A percentile compares a stretch with the other conserved stretches of the same genome.
Conservation (phyloP, 2,113 vertebrate species). For the Mus pahari region DNA sequence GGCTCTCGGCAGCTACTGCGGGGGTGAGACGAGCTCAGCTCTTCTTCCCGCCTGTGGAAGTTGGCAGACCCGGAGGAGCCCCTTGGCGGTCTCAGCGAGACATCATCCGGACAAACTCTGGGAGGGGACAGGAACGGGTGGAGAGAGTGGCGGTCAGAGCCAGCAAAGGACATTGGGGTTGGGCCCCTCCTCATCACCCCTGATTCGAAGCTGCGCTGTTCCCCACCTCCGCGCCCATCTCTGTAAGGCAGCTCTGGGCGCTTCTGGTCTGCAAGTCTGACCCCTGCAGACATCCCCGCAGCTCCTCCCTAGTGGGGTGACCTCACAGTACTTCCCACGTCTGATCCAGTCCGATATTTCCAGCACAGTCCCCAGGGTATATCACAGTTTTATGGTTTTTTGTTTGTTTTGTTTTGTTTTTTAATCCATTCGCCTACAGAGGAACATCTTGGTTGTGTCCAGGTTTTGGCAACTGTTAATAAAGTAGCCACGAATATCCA, state of each 20-base stretch:
- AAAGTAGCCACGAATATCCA: background rate
- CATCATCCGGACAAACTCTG: constrained; percentile 99
- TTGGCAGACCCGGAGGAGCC: constrained; percentile 81
- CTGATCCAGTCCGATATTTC: background rate
- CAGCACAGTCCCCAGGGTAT: no score
- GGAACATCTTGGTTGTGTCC: background rate
- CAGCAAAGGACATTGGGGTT: background rate
- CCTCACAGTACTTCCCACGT: background rate
- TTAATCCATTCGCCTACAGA: background rate
- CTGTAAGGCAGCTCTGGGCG: background rate
- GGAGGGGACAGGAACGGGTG: constrained; percentile 53
- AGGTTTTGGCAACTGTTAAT: constrained; percentile 19
- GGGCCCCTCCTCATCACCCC: background rate
- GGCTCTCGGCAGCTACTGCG: constrained; percentile 78
- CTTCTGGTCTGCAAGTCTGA: background rate
- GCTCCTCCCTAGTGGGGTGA: background rate
- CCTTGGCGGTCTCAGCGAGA: constrained; percentile 90
- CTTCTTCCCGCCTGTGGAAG: constrained; percentile 81
- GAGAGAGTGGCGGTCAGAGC: background rate
- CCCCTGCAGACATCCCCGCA: background rate
- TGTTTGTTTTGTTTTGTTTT: background rate
- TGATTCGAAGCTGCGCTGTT: background rate
- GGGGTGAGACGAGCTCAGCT: constrained; percentile 81
- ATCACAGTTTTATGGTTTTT: background rate
- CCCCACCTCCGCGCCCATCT: background rate